A percentile compares a stretch with the other conserved stretches of the same genome.
phyloP scores from a whole-genome alignment of 2,797 vertebrate species.

The Pseudopleuronectes americanus region DNA sequence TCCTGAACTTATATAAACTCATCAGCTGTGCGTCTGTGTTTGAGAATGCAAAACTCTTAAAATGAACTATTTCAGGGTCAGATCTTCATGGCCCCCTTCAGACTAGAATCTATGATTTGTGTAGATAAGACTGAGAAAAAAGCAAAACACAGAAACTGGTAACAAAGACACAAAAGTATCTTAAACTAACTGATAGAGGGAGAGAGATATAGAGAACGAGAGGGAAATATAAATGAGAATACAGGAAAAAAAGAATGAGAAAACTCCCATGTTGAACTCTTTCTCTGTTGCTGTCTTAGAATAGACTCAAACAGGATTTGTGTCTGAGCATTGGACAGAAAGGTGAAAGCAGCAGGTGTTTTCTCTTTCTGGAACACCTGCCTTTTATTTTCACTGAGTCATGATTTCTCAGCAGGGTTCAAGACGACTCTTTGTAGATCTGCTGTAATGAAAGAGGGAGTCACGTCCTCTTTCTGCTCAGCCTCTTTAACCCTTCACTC shows the following conservation, averaged over 20 bases:
- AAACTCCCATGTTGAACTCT: not conserved
- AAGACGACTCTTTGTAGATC: constrained; percentile 31
- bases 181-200: not conserved
- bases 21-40: not conserved
- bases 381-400: constrained; percentile 30
- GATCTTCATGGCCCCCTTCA: no score
- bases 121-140: not conserved
- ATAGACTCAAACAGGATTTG: not conserved
- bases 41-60: not conserved
- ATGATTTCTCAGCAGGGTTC: constrained; percentile 25
- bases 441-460: constrained; percentile 28
- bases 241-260: not conserved
- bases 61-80: not conserved
- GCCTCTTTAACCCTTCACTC: constrained; percentile 20
- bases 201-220: not conserved
- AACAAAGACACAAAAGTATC: not conserved
- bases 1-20: constrained; percentile 3
- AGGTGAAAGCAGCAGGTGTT: constrained; percentile 44
- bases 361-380: constrained; percentile 20
- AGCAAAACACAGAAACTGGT: not conserved
- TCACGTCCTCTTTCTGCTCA: constrained; percentile 6
- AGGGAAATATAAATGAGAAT: not conserved
- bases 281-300: not conserved
- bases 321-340: not conserved
- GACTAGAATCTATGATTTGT: no score